phyloP scores from a whole-genome alignment of 2,113 vertebrate species.

The Scytalopus superciliaris region DNA sequence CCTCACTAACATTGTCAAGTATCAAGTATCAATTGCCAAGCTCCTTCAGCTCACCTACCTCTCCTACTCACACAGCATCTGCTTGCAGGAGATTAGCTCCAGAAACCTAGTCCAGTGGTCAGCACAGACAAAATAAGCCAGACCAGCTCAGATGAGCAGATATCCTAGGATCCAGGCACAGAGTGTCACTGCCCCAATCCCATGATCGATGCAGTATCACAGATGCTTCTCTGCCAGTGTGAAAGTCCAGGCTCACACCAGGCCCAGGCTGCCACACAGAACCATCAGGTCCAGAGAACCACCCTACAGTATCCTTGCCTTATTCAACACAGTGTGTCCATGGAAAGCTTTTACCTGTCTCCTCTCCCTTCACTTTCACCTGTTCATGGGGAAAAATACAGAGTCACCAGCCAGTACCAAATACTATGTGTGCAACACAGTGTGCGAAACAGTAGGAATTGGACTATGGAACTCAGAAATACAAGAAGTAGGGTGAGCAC shows the following conservation, averaged over 20 bases:
- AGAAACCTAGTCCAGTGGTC: not conserved
- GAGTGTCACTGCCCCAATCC: accelerated
- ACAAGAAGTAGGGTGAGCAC: not conserved
- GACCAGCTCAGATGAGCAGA: not conserved
- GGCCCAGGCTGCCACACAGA: accelerated
- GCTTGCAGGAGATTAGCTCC: not conserved
- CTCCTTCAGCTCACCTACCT: not conserved
- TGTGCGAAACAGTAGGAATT: accelerated
- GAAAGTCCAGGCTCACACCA: not conserved
- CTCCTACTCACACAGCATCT: not conserved
- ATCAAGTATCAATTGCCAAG: too few species aligned
- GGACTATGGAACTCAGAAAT: not conserved
- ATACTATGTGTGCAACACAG: not conserved
- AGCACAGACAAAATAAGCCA: not conserved
- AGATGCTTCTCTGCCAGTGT: not conserved
- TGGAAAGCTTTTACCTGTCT: not conserved
- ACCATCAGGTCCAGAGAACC: not conserved
- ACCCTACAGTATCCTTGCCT: not conserved
- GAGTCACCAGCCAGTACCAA: not conserved
- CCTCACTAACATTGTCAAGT: not conserved
- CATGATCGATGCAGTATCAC: not conserved
- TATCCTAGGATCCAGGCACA: not conserved
- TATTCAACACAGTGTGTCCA: accelerated
- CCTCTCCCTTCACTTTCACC: not conserved
- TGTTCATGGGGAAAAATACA: not conserved